phyloP scores from a whole-genome alignment of 2,888 invertebrate genomes.

The Chrysolina oricalcia region DNA sequence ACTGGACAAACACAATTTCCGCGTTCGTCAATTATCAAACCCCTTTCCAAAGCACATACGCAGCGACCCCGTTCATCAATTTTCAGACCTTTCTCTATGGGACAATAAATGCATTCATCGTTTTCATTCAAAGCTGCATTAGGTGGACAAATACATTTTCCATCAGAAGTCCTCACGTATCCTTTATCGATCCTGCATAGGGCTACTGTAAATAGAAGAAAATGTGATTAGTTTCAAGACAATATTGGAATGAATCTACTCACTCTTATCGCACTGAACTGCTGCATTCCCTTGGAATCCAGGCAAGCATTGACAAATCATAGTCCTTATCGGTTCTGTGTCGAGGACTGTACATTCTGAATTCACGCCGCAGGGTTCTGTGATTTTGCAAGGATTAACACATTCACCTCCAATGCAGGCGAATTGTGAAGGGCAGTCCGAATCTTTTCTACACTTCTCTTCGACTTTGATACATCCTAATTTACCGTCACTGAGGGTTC shows the following conservation, averaged over 20 bases:
- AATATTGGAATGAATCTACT: constrained; percentile 65
- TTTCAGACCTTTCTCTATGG: constrained; percentile 81
- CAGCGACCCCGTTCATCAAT: constrained; percentile 86
- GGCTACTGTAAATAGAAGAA: constrained; percentile 71
- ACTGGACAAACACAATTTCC: constrained; percentile 85
- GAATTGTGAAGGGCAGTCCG: constrained; percentile 87
- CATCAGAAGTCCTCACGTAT: constrained; percentile 77
- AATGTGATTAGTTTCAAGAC: neutral
- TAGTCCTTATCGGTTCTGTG: constrained; percentile 88
- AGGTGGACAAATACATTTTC: constrained; percentile 84
- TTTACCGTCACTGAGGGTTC: constrained; percentile 78
- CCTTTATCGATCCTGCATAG: constrained; percentile 81
- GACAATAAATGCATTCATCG: constrained; percentile 86
- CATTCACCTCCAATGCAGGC: constrained; percentile 89
- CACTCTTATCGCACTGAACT: constrained; percentile 86
- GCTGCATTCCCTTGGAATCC: constrained; percentile 92
- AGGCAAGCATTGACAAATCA: constrained; percentile 90
- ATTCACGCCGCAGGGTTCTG: constrained; percentile 87
- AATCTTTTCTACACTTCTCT: constrained; percentile 83
- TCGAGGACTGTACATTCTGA: constrained; percentile 86
- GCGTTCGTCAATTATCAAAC: constrained; percentile 84
- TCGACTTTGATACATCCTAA: constrained; percentile 77
- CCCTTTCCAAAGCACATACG: constrained; percentile 86
- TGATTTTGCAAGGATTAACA: constrained; percentile 86
- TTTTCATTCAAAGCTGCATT: constrained; percentile 84